Evolutionary conservation across 2,113 vertebrate species (phyloP).

Genomic region (Xiphophorus couchianus): DNA sequence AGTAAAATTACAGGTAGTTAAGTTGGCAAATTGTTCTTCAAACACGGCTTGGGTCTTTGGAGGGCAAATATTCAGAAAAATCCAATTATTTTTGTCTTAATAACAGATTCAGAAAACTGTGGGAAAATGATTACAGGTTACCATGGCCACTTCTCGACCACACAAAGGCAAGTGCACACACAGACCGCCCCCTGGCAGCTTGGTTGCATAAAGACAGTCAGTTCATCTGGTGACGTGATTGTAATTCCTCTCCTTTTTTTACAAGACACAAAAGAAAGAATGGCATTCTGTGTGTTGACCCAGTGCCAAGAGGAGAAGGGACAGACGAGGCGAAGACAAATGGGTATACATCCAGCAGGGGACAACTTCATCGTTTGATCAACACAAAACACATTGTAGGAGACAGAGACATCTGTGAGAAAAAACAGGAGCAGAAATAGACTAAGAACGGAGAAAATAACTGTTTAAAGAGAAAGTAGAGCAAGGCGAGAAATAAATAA

Average conservation of each 20-base stretch:
- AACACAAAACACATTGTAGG: conserved; percentile 29
- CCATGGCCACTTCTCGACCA: conserved; percentile 61
- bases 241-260: conserved; percentile 59
- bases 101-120: conserved; percentile 52
- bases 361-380: conserved; percentile 41
- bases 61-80: conserved; percentile 43
- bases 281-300: conserved; percentile 55
- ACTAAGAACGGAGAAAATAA: neutral
- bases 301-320: conserved; percentile 22
- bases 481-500: neutral
- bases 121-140: conserved; percentile 70
- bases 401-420: conserved; percentile 14
- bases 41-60: conserved; percentile 37
- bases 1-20: conserved; percentile 26
- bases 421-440: conserved; percentile 3
- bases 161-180: conserved; percentile 33
- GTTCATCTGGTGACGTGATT: conserved; percentile 62
- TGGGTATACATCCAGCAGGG: conserved; percentile 21
- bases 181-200: conserved; percentile 46
- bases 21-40: conserved; percentile 27
- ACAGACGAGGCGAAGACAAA: conserved; percentile 47
- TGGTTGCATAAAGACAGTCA: conserved; percentile 61
- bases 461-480: neutral
- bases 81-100: conserved; percentile 61
- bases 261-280: conserved; percentile 56